These are phyloP conservation scores for Aromia moschata DNA, from an alignment of 2,888 invertebrate species.

Conservation along the genomic window DNA sequence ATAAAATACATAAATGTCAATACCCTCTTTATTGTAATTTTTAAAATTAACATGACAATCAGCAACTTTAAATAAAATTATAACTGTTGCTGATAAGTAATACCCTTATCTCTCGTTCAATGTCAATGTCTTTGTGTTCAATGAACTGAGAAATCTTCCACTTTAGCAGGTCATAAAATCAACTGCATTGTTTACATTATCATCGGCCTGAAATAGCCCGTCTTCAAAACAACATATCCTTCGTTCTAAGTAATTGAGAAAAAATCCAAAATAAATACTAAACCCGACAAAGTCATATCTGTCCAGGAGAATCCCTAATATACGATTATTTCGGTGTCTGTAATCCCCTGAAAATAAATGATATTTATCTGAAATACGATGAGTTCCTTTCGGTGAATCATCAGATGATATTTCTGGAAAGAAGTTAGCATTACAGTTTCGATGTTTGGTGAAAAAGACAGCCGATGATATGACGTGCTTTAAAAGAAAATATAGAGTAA, in stretches of 20 bases:
- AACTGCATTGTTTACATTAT: slow-evolving; percentile 28
- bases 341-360: slow-evolving; percentile 26
- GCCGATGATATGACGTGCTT: too few species aligned
- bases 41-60: slow-evolving; percentile 15
- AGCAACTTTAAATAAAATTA: neutral
- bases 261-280: slow-evolving; percentile 32
- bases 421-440: too few species aligned
- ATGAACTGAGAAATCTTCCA: slow-evolving; percentile 27
- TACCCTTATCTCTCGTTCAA: slow-evolving; percentile 25
- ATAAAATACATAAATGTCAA: slow-evolving; percentile 13
- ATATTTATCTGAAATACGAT: slow-evolving; percentile 5
- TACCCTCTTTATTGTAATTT: slow-evolving; percentile 6
- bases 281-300: slow-evolving; percentile 26
- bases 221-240: slow-evolving; percentile 26
- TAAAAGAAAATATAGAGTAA: too few species aligned
- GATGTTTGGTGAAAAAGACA: too few species aligned
- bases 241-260: slow-evolving; percentile 31
- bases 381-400: slow-evolving; percentile 9
- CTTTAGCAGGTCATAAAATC: slow-evolving; percentile 29
- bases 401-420: too few species aligned
- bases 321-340: slow-evolving; percentile 30
- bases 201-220: slow-evolving; percentile 29
- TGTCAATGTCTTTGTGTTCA: slow-evolving; percentile 32
- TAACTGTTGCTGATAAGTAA: slow-evolving; percentile 13
- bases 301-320: slow-evolving; percentile 25